A percentile compares a stretch with the other conserved stretches of the same genome.
These are phyloP conservation scores for Alentia gelatinosa DNA, from an alignment of 2,888 invertebrate species.

Conservation along the genomic window DNA sequence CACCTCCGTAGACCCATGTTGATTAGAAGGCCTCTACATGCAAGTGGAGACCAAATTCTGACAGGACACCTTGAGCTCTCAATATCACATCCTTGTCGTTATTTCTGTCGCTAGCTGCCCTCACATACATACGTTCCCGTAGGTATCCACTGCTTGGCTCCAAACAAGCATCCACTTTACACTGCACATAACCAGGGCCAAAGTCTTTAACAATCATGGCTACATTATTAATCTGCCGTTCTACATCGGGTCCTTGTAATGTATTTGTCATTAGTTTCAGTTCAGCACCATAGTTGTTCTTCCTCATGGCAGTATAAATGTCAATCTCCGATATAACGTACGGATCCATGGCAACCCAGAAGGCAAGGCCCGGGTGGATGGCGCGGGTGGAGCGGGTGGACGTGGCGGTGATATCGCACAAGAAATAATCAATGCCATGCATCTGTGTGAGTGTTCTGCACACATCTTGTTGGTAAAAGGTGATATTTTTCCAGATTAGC, in stretches of 20 bases:
- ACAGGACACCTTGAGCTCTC: neutral
- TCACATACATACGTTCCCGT: neutral
- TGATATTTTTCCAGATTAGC: conserved; percentile 4
- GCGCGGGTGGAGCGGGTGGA: neutral
- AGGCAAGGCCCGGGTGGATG: conserved; percentile 14
- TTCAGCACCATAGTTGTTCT: neutral
- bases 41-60: neutral
- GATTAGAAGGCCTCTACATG: conserved; percentile 20
- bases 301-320: conserved; percentile 6
- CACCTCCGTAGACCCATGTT: no score
- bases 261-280: neutral
- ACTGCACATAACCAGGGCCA: conserved; percentile 36
- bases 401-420: conserved; percentile 7
- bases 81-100: neutral
- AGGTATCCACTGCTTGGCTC: neutral
- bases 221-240: neutral
- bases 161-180: conserved; percentile 7
- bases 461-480: conserved; percentile 5
- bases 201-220: neutral
- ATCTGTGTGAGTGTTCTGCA: neutral
- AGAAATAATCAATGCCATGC: neutral
- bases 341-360: conserved; percentile 24
- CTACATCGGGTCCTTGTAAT: neutral
- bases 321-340: neutral
- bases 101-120: neutral